These are phyloP conservation scores for Collichthys lucidus DNA, from an alignment of 2,113 vertebrate genomes.

Conservation along the genomic window DNA sequence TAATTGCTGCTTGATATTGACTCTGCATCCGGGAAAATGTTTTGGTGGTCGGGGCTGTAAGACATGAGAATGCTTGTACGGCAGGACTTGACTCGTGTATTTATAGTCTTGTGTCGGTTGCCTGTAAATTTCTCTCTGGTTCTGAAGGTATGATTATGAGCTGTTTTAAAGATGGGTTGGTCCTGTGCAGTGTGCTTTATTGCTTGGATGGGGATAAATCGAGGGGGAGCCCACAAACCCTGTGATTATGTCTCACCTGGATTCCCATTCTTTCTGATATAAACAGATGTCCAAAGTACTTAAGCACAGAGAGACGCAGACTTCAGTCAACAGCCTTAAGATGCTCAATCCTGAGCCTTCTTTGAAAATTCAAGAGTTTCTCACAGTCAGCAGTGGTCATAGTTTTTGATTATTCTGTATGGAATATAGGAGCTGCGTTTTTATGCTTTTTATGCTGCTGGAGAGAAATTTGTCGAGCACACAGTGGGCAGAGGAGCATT, in stretches of 20 bases:
- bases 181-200: constrained; percentile 37
- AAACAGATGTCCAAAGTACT: constrained; percentile 74
- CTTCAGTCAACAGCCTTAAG: constrained; percentile 28
- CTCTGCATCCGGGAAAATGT: constrained; percentile 68
- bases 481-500: constrained; percentile 56
- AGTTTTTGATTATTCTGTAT: constrained; percentile 21
- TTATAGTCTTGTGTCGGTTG: constrained; percentile 61
- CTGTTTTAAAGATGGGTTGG: constrained; percentile 51
- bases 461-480: constrained; percentile 28
- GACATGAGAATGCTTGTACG: constrained; percentile 77
- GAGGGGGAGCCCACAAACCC: constrained; percentile 45
- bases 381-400: not conserved
- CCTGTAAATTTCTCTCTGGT: constrained; percentile 64
- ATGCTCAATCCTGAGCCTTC: not conserved
- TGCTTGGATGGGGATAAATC: constrained; percentile 61
- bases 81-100: constrained; percentile 65
- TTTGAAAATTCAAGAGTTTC: constrained; percentile 21
- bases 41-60: constrained; percentile 57
- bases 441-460: constrained; percentile 17
- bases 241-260: constrained; percentile 80
- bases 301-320: constrained; percentile 39
- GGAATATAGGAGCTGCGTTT: constrained; percentile 27
- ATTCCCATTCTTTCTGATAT: constrained; percentile 63
- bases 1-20: constrained; percentile 80
- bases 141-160: constrained; percentile 75